Base-by-base conservation (phyloP, 2,113 vertebrate genomes). In the Alectura lathami region DNA sequence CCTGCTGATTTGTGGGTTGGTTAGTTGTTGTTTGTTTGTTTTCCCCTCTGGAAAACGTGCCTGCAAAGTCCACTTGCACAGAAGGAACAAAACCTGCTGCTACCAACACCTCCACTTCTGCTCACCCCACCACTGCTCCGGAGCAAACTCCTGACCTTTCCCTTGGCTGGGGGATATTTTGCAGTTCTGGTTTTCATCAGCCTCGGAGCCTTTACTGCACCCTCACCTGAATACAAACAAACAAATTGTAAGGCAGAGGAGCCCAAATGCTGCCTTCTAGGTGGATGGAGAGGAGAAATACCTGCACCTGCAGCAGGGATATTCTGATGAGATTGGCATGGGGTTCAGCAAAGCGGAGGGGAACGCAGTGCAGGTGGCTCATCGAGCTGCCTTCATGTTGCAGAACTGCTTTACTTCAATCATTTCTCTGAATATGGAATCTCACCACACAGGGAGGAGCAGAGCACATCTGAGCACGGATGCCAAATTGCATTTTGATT, bases 291-390 rank as follows among this genome's bases (percentile, higher is more conserved):
- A 40, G 0, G 13, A 54, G 60, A 36, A 66, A 56, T 45, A 56
- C 34, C 88, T n/a, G 60, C 48, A 36, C 10, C 38, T 3, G 16
- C 2, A 36, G 59, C 14, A 13, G 24, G 42, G 51, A 17, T 13
- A 26, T 57, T 45, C 22, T 0, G 1, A 54, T 34, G 74, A 56
- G 53, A 30, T 0, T 0, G 26, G 12, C 11, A n/a, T 26, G 50
- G 29, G 43, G 42, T 10, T 93, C 53, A 16, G 48, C 16, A 60
- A 38, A 78, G 40, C 36, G 29, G 32, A 86, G 85, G 57, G 64
- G 64, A 42, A 43, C 20, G 3, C 53, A 17, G 38, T 20, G 57
- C 30, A 48, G 79, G 75, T 5, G 48, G 54, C 80, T 68, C 68
- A 18, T 47, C 64, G 82, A 86, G 84, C 20, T 3, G 4, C 83